Conservation (phyloP, 2,797 vertebrate genomes). For the Poecilia gillii region DNA sequence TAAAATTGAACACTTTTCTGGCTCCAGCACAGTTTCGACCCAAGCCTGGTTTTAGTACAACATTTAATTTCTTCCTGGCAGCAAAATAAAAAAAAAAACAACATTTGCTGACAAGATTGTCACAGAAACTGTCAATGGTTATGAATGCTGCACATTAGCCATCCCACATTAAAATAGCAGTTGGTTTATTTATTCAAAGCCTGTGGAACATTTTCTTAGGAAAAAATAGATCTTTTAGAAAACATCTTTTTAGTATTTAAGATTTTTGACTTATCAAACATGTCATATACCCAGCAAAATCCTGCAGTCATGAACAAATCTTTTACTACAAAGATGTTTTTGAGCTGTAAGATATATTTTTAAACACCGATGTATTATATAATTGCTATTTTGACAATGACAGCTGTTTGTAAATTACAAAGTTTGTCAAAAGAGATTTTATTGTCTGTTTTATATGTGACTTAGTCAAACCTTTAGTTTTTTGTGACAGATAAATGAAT, state of each 20-base stretch:
- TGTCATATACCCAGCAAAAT: constrained; percentile 38
- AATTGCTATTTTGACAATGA: constrained; percentile 26
- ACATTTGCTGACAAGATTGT: constrained; percentile 29
- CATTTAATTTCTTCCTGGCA: constrained; percentile 36
- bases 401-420: constrained; percentile 7
- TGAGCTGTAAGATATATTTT: constrained; percentile 9
- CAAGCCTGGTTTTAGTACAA: constrained; percentile 18
- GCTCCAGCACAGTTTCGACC: constrained; percentile 26
- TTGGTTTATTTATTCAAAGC: constrained; percentile 35
- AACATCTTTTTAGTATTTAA: constrained; percentile 8
- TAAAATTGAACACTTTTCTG: constrained; percentile 41
- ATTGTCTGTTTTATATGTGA: neutral
- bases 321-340: constrained; percentile 16
- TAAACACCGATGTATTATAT: constrained; percentile 3
- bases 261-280: constrained; percentile 31
- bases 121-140: constrained; percentile 11
- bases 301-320: neutral
- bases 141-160: constrained; percentile 29
- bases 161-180: constrained; percentile 29
- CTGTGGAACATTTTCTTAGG: constrained; percentile 25
- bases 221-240: constrained; percentile 27
- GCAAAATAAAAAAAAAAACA: constrained; percentile 25
- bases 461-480: neutral
- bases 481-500: neutral
- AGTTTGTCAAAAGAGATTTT: constrained; percentile 17